Conservation (phyloP, 1,140 invertebrate species). For the Reticulitermes speratus region DNA sequence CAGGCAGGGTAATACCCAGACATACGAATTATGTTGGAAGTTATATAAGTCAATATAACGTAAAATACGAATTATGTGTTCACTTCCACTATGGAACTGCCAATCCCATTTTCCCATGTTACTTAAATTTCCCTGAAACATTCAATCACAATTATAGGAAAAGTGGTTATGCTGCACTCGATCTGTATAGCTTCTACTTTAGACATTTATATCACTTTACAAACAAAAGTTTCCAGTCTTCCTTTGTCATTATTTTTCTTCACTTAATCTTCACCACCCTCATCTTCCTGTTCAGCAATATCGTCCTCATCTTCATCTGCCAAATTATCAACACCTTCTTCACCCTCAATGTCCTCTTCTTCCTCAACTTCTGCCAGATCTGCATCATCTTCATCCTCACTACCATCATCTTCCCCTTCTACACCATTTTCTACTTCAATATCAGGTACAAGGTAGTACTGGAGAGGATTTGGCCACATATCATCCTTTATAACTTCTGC, state of each 20-base stretch:
- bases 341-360: neutral
- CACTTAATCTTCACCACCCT: conserved; percentile 18
- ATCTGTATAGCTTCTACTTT: neutral
- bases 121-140: conserved; percentile 12
- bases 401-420: conserved; percentile 44
- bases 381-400: conserved; percentile 35
- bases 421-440: conserved; percentile 67
- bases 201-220: neutral
- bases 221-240: neutral
- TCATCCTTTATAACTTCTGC: conserved; percentile 62
- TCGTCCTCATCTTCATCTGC: neutral
- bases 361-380: neutral
- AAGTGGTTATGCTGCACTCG: neutral
- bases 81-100: neutral
- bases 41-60: too few species aligned
- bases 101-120: neutral
- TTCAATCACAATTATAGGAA: neutral
- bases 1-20: too few species aligned
- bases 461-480: conserved; percentile 49
- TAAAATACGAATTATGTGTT: neutral
- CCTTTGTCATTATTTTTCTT: neutral
- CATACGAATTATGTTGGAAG: neutral
- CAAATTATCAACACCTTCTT: conserved; percentile 15
- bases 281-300: conserved; percentile 14
- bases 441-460: conserved; percentile 79